These are phyloP conservation scores for Yasuhikotakia modesta DNA, from an alignment of 2,797 vertebrate genomes.

Conservation along the genomic window DNA sequence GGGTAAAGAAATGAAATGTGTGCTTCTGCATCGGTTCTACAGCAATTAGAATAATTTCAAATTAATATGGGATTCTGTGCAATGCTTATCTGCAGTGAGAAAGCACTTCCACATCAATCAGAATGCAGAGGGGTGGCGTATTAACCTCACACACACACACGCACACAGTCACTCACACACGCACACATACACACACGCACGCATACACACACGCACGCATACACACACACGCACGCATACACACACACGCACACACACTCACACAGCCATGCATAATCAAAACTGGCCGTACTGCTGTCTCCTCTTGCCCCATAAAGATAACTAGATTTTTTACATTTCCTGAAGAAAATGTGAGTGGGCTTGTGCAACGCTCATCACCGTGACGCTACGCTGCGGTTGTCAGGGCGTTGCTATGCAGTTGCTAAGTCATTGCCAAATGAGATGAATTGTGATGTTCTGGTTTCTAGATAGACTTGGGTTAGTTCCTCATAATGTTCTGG, in stretches of 20 bases:
- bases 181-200: too few species aligned
- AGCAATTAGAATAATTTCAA: slow-evolving; percentile 61
- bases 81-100: slow-evolving; percentile 52
- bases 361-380: background rate
- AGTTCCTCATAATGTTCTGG: too few species aligned
- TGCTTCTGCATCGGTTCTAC: slow-evolving; percentile 39
- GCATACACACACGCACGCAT: too few species aligned
- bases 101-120: slow-evolving; percentile 57
- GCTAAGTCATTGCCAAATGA: too few species aligned
- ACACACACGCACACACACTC: too few species aligned
- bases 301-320: slow-evolving; percentile 12
- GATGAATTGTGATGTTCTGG: too few species aligned
- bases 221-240: too few species aligned
- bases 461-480: too few species aligned
- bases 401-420: background rate
- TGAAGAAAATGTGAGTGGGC: background rate
- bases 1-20: slow-evolving; percentile 45
- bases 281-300: slow-evolving; percentile 25
- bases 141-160: slow-evolving; percentile 32
- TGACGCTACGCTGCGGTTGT: background rate
- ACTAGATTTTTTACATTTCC: slow-evolving; percentile 11
- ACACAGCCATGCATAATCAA: slow-evolving; percentile 47
- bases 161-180: too few species aligned
- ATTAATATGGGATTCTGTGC: slow-evolving; percentile 59
- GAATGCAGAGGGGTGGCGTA: slow-evolving; percentile 50